A percentile compares a stretch with the other conserved stretches of the same genome.
Conservation (phyloP, 2,797 vertebrate genomes). For the Esox masquinongy region DNA sequence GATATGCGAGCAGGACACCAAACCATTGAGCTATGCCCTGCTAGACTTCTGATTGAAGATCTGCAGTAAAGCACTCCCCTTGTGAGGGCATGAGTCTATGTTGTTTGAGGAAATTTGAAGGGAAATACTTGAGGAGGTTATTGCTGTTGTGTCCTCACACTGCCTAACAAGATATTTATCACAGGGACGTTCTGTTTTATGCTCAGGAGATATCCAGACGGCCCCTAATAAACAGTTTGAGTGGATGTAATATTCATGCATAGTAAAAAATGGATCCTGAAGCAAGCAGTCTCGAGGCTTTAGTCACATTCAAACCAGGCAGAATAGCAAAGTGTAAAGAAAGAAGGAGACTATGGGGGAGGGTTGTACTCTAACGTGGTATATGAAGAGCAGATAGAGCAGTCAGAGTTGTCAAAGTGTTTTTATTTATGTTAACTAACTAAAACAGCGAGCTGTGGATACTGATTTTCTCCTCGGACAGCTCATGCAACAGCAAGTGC, state of each 20-base stretch:
- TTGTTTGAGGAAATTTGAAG: constrained; percentile 32
- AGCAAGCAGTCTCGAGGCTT: constrained; percentile 57
- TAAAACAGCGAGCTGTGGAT: constrained; percentile 42
- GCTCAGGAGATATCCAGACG: constrained; percentile 64
- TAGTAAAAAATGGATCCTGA: constrained; percentile 74
- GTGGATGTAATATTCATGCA: constrained; percentile 73
- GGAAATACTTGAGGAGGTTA: constrained; percentile 43
- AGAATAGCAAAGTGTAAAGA: constrained; percentile 34
- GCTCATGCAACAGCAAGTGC: constrained; percentile 30
- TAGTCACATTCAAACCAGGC: constrained; percentile 60
- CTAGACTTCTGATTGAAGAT: not conserved
- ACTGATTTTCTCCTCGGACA: constrained; percentile 24
- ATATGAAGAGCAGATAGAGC: constrained; percentile 48
- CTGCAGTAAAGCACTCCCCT: not conserved
- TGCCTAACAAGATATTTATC: constrained; percentile 63
- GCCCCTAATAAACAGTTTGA: constrained; percentile 70
- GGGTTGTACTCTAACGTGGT: constrained; percentile 29
- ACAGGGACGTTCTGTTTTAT: constrained; percentile 56
- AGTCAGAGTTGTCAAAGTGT: constrained; percentile 45
- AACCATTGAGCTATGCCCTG: not conserved
- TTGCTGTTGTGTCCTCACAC: constrained; percentile 22
- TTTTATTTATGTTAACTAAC: constrained; percentile 58
- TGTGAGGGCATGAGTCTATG: not conserved
- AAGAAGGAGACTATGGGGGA: constrained; percentile 18
- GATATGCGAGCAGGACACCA: not conserved